Base-by-base conservation (phyloP, 2,797 vertebrate genomes). In the Pseudomugil tenellus region DNA sequence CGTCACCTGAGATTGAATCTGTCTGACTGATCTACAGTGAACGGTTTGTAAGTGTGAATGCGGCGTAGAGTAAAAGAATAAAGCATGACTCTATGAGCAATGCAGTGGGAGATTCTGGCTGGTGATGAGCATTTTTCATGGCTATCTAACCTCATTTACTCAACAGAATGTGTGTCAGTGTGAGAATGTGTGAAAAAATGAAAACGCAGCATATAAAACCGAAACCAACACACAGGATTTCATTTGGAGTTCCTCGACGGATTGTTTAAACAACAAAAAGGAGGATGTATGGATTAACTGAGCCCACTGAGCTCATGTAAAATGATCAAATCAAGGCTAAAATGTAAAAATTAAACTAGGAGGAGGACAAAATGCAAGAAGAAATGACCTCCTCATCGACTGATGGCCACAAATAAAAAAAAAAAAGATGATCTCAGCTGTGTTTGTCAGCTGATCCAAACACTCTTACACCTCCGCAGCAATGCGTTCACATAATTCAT, bases 1-100 rank as follows among this genome's bases (percentile, higher is more conserved):
- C 4, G 58, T 74, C 84, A 70, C 53, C 72, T 63, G 32, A 55
- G 72, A 69, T 85, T 76, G 81, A 32, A 58, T 35, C 35, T 65
- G 55, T 76, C 63, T 63, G 53, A 29, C 62, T 70, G 53, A 70
- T 76, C 57, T 52, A 56, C 57, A 34, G 29, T 34, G 63, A 67
- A 58, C 8, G 32, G 60, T 66, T 35, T 75, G 39, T 57, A 9
- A 66, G 58, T 39, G 28, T 41, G 64, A 58, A 65, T 60, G 66
- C 57, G 23, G 26, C 39, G 61, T 37, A 17, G 34, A 68, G 35
- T 39, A 37, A 67, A 43, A 57, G 37, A 54, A 57, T 32, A 66
- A 72, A 74, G 23, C 29, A 8, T 48, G 29, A 25, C 32, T 6
- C 29, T 57, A 49, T 16, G 60, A 74, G 58, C 52, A 64, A 43